These are phyloP conservation scores for Platypus cylindrus DNA, from an alignment of 2,888 invertebrate genomes.

Conservation along the genomic window DNA sequence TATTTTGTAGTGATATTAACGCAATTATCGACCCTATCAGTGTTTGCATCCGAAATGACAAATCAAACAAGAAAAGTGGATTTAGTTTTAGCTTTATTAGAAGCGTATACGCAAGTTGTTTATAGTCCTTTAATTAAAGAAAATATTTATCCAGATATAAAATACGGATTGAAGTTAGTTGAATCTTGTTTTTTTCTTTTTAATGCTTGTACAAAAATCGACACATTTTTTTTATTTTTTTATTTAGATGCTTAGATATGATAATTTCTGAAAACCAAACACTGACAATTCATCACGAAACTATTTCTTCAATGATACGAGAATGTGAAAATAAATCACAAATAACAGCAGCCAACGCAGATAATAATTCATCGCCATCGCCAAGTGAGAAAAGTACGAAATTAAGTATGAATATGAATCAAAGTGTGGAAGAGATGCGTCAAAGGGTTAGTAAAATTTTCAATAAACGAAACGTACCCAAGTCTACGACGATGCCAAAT, in stretches of 20 bases:
- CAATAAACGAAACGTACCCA: conserved; percentile 31
- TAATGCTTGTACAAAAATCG: neutral
- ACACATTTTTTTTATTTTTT: no score
- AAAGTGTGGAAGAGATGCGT: conserved; percentile 47
- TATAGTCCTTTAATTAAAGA: conserved; percentile 41
- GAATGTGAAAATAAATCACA: conserved; percentile 41
- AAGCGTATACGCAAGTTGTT: conserved; percentile 48
- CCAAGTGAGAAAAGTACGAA: conserved; percentile 14
- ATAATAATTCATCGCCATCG: conserved; percentile 12
- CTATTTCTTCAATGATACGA: conserved; percentile 39
- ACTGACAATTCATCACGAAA: conserved; percentile 38
- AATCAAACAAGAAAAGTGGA: conserved; percentile 44
- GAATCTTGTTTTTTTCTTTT: conserved; percentile 1
- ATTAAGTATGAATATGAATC: conserved; percentile 34
- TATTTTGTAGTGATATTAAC: conserved; percentile 46
- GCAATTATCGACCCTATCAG: conserved; percentile 44
- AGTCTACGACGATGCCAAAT: conserved; percentile 31
- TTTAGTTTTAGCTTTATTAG: conserved; percentile 47
- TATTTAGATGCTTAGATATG: conserved; percentile 37
- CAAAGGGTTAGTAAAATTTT: conserved; percentile 49
- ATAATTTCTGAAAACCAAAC: conserved; percentile 35
- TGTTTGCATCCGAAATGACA: conserved; percentile 40
- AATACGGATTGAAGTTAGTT: conserved; percentile 40
- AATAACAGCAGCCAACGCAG: conserved; percentile 21
- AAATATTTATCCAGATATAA: conserved; percentile 35